These are phyloP conservation scores for Odontophorus gujanensis DNA, from an alignment of 2,113 vertebrate genomes.

Conservation along the genomic window DNA sequence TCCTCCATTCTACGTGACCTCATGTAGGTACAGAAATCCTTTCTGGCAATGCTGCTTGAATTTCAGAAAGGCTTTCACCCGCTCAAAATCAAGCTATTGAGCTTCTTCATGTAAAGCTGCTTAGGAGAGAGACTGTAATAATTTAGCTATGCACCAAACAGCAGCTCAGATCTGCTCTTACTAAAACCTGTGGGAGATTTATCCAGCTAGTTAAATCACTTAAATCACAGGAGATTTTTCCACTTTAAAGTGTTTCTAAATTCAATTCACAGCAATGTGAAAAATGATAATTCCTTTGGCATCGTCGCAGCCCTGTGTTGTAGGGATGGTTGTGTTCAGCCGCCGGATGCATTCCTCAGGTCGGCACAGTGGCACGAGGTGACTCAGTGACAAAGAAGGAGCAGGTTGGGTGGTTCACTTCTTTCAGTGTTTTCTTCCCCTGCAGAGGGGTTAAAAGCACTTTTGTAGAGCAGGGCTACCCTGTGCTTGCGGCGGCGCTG, in stretches of 20 bases:
- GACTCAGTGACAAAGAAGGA: not conserved
- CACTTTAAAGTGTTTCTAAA: not conserved
- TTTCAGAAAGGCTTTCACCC: not conserved
- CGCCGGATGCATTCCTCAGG: not conserved
- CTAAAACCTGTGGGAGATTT: not conserved
- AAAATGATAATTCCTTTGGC: not conserved
- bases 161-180: not conserved
- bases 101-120: not conserved
- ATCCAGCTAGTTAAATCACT: constrained; percentile 1
- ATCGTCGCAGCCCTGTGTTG: fast-evolving
- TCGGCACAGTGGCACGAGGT: not conserved
- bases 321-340: not conserved
- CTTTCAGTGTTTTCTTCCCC: not conserved
- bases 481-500: too few relatives aligned
- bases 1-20: not conserved
- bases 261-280: not conserved
- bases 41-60: fast-evolving
- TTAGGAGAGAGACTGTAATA: not conserved
- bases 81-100: not conserved
- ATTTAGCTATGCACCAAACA: not conserved
- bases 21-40: not conserved
- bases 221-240: not conserved
- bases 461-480: not conserved
- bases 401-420: not conserved
- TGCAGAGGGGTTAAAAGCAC: not conserved